Percentiles rank a stretch among this genome's conserved stretches.
Evolutionary conservation across 2,888 invertebrate species (phyloP).

Genomic region (Plebejus anna): DNA sequence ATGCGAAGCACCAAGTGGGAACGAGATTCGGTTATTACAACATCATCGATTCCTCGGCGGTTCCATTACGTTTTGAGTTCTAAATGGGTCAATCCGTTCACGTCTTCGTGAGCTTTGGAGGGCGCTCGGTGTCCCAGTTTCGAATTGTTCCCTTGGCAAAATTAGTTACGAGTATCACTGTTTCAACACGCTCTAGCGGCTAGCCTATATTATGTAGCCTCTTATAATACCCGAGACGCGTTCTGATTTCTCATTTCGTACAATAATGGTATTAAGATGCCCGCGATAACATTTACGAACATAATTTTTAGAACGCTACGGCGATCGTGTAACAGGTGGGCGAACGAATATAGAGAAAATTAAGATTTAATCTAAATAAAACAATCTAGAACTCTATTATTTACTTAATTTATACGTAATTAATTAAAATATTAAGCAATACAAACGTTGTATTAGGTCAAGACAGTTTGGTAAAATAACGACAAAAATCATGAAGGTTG

Average conservation of each 20-base stretch:
- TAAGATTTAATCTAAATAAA: background rate
- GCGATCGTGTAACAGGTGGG: background rate
- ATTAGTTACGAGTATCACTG: slow-evolving; percentile 49
- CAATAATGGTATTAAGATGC: background rate
- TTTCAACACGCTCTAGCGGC: slow-evolving; percentile 16
- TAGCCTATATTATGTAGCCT: slow-evolving; percentile 11
- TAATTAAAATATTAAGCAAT: background rate
- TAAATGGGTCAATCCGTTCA: slow-evolving; percentile 72
- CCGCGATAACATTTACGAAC: slow-evolving; percentile 10
- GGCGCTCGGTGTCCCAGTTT: slow-evolving; percentile 67
- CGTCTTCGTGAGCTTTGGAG: slow-evolving; percentile 55
- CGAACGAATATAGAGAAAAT: background rate
- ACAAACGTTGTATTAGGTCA: slow-evolving; percentile 18
- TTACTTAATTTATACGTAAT: background rate
- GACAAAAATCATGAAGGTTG: slow-evolving; percentile 22
- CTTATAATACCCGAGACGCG: background rate
- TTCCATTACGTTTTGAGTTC: slow-evolving; percentile 61
- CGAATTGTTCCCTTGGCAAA: slow-evolving; percentile 64
- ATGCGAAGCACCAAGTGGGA: slow-evolving; percentile 69
- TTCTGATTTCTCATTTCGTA: slow-evolving; percentile 10
- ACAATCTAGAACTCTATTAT: background rate
- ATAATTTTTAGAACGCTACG: background rate
- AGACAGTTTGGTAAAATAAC: slow-evolving; percentile 22
- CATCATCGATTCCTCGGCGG: slow-evolving; percentile 73
- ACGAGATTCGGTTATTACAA: slow-evolving; percentile 68